Evolutionary conservation across 2,888 invertebrate species (phyloP).

Genomic region (Hemithea aestivaria): DNA sequence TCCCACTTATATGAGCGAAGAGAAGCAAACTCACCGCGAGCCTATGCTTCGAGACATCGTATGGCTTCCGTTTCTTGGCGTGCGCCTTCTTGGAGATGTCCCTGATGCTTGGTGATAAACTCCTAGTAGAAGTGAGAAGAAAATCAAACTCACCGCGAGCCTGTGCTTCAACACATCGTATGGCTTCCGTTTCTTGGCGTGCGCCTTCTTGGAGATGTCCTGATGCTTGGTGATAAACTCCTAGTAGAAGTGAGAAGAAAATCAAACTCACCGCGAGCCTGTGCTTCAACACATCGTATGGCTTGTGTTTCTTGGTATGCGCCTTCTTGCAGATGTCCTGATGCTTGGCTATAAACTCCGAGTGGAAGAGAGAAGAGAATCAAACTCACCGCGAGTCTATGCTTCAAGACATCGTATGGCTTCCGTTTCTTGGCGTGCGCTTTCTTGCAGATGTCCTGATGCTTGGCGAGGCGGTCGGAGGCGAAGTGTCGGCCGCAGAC

Average conservation of each 20-base stretch:
- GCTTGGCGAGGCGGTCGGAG: conserved; percentile 87
- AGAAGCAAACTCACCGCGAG: conserved; percentile 78
- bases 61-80: conserved; percentile 91
- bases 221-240: conserved; percentile 91
- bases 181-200: conserved; percentile 90
- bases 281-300: conserved; percentile 94
- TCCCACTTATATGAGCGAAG: no score
- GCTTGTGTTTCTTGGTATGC: conserved; percentile 89
- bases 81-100: conserved; percentile 89
- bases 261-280: conserved; percentile 81
- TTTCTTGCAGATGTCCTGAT: conserved; percentile 91
- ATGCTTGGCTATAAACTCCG: conserved; percentile 90
- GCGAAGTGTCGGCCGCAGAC: conserved; percentile 91
- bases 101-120: conserved; percentile 90
- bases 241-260: no score
- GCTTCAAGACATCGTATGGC: conserved; percentile 93
- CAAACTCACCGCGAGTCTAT: conserved; percentile 83
- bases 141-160: conserved; percentile 78
- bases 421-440: conserved; percentile 90
- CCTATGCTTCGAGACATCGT: conserved; percentile 95
- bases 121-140: no score
- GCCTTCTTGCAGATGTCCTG: conserved; percentile 91
- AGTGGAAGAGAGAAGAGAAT: no score
- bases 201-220: conserved; percentile 89
- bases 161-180: conserved; percentile 95